Conservation (phyloP, 1,140 invertebrate genomes). For the Ooceraea biroi region DNA sequence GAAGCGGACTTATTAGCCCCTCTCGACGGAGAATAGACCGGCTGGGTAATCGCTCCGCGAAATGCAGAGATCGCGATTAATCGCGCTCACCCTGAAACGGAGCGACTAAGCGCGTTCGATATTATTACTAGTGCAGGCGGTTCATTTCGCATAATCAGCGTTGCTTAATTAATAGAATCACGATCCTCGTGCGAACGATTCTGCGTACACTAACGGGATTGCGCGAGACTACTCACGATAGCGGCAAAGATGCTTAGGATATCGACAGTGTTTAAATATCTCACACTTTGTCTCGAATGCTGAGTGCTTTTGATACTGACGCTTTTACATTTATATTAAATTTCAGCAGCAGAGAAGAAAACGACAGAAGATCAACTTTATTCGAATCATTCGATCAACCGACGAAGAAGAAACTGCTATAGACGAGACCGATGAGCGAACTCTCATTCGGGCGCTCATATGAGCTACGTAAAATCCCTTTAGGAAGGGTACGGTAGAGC, state of each 20-base stretch:
- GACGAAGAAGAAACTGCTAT: not conserved
- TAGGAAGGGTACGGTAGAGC: not conserved
- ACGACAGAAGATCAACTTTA: not conserved
- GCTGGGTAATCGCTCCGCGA: not conserved
- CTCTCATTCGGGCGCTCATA: conserved; percentile 13
- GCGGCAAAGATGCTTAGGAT: conserved; percentile 31
- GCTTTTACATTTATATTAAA: not conserved
- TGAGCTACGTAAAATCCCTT: conserved; percentile 32
- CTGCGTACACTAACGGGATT: conserved; percentile 18
- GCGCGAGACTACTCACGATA: not conserved
- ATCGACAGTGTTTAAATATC: not conserved
- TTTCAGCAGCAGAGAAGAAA: not conserved
- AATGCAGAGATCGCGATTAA: conserved; percentile 27
- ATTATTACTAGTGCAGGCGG: conserved; percentile 41
- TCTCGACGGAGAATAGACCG: not conserved
- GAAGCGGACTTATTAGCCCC: conserved; percentile 9
- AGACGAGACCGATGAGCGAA: not conserved
- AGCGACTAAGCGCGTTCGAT: conserved; percentile 38
- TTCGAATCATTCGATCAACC: not conserved
- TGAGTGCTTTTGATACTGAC: not conserved
- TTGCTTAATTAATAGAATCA: conserved; percentile 49
- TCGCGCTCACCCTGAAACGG: not conserved
- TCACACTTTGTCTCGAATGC: not conserved
- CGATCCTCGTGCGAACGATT: conserved; percentile 39
- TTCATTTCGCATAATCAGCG: conserved; percentile 42